Conservation (phyloP, 2,113 vertebrate species). For the Daboia siamensis region DNA sequence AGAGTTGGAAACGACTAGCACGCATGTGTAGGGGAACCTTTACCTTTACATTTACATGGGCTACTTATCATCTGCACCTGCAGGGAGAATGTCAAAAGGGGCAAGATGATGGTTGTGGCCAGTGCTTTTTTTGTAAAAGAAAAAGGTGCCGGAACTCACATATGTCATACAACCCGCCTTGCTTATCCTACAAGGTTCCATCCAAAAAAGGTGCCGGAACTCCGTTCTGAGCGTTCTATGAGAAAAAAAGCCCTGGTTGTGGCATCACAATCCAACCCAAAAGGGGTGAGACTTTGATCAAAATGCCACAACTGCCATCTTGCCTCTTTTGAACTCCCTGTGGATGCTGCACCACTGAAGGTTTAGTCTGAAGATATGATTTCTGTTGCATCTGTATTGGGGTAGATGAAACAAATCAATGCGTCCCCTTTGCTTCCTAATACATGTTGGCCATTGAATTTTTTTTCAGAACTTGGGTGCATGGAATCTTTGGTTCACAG, state of each 20-base stretch:
- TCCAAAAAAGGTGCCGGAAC: too few species aligned
- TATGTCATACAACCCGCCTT: too few species aligned
- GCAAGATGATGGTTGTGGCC: background rate
- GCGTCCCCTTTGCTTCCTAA: background rate
- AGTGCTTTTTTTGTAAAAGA: too few species aligned
- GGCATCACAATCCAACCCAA: background rate
- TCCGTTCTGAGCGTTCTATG: too few species aligned
- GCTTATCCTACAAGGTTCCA: too few species aligned
- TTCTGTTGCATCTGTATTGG: background rate
- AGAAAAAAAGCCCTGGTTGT: too few species aligned
- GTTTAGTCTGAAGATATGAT: background rate
- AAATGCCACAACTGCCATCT: background rate
- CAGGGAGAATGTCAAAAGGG: background rate
- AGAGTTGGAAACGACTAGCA: too few species aligned
- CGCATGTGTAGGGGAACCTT: too few species aligned
- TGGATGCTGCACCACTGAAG: background rate
- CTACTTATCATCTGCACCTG: background rate
- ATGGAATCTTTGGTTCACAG: background rate
- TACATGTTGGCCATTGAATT: background rate
- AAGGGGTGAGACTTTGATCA: background rate
- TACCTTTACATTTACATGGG: background rate
- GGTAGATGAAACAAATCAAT: background rate
- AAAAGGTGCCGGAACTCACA: too few species aligned
- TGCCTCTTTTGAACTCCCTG: background rate
- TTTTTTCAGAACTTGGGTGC: background rate